Evolutionary conservation across 1,140 invertebrate genomes (phyloP), one percentile per base, ranked within the genome.

Genomic region (Proctacanthus coquilletti): DNA sequence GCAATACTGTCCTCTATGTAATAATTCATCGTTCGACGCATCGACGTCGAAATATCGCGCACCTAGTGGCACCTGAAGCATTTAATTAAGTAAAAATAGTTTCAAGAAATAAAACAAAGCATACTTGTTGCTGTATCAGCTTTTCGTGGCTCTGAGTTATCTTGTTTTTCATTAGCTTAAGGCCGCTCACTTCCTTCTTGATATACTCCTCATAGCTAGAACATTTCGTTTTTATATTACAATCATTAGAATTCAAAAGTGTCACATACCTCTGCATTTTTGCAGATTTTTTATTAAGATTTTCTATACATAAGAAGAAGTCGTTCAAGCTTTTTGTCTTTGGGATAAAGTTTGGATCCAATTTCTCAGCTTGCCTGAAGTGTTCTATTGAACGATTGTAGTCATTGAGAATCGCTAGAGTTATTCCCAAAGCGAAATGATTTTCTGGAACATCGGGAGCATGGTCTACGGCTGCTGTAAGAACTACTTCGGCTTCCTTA

Each of bases 401-500:
- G 30, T 76, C 70, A 3, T 70, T 68, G 14, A 75, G 54, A 44
- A 77, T 64, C 34, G 75, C 72, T 59, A 80, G 76, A 33, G 78
- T 73, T 50, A 83, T 83, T 11, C 75, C 86, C 4, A 91, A 60
- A 4, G 77, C 78, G 47, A 85, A 77, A 61, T 88, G 80, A 44
- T 76, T 77, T 17, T 77, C 70, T 30, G 79, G 69, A 49, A 77
- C 71, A 20, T 67, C 60, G 6, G 77, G 76, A 8, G 77, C 75
- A 50, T 87, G 75, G 50, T 87, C 82, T 18, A 87, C 69, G 1
- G 86, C 84, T 19, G 79, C 74, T 46, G 79, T 76, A 0, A 89
- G 65, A 34, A 91, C 65, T 39, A 83, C 72, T 10, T 80, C 76
- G 6, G 84, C 84, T 60, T 91, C 85, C 42, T 75, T 73, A 9